These are phyloP conservation scores for Pandemis corylana DNA, from an alignment of 2,888 invertebrate species.

Conservation along the genomic window DNA sequence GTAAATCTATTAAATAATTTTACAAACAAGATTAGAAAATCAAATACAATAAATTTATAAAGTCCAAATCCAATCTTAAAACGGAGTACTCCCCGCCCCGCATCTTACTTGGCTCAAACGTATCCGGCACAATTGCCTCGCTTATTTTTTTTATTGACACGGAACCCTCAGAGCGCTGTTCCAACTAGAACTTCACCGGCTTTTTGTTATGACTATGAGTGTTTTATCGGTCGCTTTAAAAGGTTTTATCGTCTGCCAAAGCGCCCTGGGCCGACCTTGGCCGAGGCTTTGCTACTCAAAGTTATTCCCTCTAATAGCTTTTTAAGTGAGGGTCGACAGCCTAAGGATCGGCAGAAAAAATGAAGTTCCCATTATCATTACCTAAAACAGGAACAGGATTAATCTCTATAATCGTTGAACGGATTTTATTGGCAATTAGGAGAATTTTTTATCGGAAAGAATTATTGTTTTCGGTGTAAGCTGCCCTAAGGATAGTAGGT, in stretches of 20 bases:
- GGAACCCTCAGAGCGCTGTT: background rate
- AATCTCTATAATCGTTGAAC: constrained; percentile 19
- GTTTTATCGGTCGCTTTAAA: constrained; percentile 23
- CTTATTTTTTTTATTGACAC: too few relatives aligned
- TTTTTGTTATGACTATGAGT: constrained; percentile 17
- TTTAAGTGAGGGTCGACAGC: constrained; percentile 29
- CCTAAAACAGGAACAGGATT: constrained; percentile 20
- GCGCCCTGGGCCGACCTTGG: constrained; percentile 15
- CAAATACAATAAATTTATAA: too few relatives aligned
- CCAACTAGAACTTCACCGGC: background rate
- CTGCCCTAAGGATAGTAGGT: background rate
- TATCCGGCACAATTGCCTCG: too few relatives aligned
- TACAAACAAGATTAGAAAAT: too few relatives aligned
- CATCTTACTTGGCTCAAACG: too few relatives aligned
- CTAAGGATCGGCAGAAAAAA: constrained; percentile 13
- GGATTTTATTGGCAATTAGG: constrained; percentile 18
- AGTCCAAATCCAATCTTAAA: too few relatives aligned
- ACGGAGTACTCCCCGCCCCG: too few relatives aligned
- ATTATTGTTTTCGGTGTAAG: background rate
- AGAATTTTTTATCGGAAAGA: background rate
- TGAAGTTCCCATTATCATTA: constrained; percentile 32
- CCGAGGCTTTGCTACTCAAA: constrained; percentile 14
- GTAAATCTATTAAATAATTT: too few relatives aligned
- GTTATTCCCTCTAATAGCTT: constrained; percentile 29
- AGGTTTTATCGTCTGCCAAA: constrained; percentile 23